A percentile compares a stretch with the other conserved stretches of the same genome.
Evolutionary conservation across 2,888 invertebrate species (phyloP).

Genomic region (Diarsia mendica): DNA sequence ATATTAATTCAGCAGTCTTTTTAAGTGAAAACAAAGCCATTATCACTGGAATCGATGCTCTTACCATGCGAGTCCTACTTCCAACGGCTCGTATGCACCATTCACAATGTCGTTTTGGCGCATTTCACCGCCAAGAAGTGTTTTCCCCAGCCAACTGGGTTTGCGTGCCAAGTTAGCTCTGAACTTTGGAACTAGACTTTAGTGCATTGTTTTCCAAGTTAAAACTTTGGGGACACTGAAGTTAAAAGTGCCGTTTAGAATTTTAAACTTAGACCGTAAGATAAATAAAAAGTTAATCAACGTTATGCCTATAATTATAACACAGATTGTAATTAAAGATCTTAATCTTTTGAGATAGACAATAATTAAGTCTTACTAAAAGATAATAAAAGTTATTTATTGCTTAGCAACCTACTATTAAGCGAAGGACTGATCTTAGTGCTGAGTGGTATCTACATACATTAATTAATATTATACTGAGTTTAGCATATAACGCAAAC

Average conservation of each 20-base stretch:
- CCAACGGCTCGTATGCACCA: constrained; percentile 24
- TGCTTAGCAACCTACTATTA: constrained; percentile 1
- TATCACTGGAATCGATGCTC: constrained; percentile 8
- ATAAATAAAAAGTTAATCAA: constrained; percentile 14
- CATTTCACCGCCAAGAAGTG: constrained; percentile 41
- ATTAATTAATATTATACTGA: not conserved
- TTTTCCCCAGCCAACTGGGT: constrained; percentile 57
- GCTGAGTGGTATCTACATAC: not conserved
- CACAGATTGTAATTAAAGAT: constrained; percentile 42
- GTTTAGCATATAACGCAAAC: not conserved
- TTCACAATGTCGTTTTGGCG: constrained; percentile 52
- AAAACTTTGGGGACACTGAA: constrained; percentile 10
- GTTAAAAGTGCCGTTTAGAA: constrained; percentile 14
- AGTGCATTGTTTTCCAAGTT: constrained; percentile 30
- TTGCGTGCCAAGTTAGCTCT: constrained; percentile 47
- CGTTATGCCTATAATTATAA: constrained; percentile 35
- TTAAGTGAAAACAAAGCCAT: not conserved
- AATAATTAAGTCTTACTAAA: constrained; percentile 47
- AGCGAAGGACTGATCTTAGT: not conserved
- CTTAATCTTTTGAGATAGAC: constrained; percentile 33
- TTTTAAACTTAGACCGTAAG: not conserved
- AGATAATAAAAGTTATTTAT: constrained; percentile 36
- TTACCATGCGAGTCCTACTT: not conserved
- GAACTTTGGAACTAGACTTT: constrained; percentile 44
- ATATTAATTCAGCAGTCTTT: not conserved